Base-by-base conservation (phyloP, 37 sponge, comb jelly and placozoan genomes). In the Haliclona indistincta region DNA sequence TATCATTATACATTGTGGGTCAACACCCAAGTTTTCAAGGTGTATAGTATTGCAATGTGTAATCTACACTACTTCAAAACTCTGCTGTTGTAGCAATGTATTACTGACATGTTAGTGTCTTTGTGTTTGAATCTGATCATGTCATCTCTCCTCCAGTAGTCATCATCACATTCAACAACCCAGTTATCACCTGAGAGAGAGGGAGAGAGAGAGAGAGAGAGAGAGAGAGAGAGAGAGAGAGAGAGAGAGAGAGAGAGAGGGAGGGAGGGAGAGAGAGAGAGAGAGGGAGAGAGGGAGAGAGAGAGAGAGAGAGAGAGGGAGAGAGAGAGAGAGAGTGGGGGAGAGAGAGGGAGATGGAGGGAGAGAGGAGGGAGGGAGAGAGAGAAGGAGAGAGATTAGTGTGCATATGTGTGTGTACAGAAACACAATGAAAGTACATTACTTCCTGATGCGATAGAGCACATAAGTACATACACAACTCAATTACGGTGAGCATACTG, bases 111-210 rank as follows among this genome's bases (percentile, higher is more conserved):
- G 60, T 71, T 89, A 52, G 89, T 94, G 55, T 54, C 78, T 38
- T 10, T 25, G 60, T 95, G 95, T 39, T 84, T 91, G 32, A 95
- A 55, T 58, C 85, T 64, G 30, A 95, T 64, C 29, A 25, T 30
- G 4, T 88, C 89, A 53, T 95, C 93, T 61, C 93, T 83, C 4
- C 63, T 84, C 95, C 95, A 95, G 71, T 74, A 72, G 7, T 83
- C 77, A 5, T 51, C 64, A 43, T 56, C 20, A 47, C 95, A 95
- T 47, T 91, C 92, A 19, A 95, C 72, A 13, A 54, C 33, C 95
- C 95, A 95, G 58, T 91, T 81, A 73, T 95, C 95, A 35, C 94
- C 93, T 82, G 52, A 0, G 29, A 42, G 8, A 28, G 23, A 7
- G 5, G 3, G 29, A 65, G 67, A 2, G 38, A 36, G 6, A 37